Evolutionary conservation across 2,888 invertebrate species (phyloP).

Genomic region (Caenorhabditis virilis): DNA sequence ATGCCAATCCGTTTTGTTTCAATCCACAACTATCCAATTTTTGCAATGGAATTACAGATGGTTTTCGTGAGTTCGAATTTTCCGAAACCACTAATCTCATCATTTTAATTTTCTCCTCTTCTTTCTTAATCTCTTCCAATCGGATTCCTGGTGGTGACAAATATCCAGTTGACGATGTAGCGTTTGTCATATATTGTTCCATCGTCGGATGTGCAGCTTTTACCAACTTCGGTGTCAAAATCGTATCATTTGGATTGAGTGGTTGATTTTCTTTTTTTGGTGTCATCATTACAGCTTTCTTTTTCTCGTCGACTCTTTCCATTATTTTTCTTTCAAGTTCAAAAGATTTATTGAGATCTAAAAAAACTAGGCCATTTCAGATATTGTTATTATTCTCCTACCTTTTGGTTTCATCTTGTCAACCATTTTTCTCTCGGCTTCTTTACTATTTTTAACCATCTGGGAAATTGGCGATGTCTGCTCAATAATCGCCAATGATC

Average conservation of each 20-base stretch:
- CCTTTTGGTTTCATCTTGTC: too few species aligned
- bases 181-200: neutral
- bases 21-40: slow-evolving; percentile 26
- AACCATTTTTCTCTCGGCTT: too few species aligned
- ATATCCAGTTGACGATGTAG: neutral
- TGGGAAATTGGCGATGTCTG: slow-evolving; percentile 2
- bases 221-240: slow-evolving; percentile 12
- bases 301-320: neutral
- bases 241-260: too few species aligned
- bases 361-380: too few species aligned
- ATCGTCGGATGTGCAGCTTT: neutral
- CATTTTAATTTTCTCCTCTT: too few species aligned
- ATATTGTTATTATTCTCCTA: too few species aligned
- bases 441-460: too few species aligned
- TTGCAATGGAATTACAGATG: slow-evolving; percentile 13
- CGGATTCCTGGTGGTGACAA: neutral
- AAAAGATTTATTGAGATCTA: too few species aligned
- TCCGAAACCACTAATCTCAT: neutral
- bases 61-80: slow-evolving; percentile 1
- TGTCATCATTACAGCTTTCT: neutral
- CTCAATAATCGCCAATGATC: slow-evolving; percentile 21
- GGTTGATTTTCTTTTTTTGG: neutral
- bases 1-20: slow-evolving; percentile 20
- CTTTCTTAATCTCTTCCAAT: neutral
- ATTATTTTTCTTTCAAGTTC: too few species aligned